Conservation (phyloP, 1,140 invertebrate genomes). For the Neocloeon triangulifer region DNA sequence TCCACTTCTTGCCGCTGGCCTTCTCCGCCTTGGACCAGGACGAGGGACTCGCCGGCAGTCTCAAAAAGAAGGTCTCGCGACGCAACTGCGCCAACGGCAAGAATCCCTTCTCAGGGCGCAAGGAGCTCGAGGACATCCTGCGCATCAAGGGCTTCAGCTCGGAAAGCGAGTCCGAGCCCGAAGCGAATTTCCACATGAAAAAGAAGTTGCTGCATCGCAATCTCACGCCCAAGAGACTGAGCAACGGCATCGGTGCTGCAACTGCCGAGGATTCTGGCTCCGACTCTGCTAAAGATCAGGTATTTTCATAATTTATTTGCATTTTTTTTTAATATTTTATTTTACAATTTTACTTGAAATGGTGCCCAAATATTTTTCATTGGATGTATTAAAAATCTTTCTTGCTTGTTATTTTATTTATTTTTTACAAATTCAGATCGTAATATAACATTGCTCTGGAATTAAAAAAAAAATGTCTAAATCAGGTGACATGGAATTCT, state of each 20-base stretch:
- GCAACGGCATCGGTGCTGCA: neutral
- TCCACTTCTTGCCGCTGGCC: neutral
- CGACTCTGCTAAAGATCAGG: constrained; percentile 2
- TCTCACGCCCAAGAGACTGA: constrained; percentile 7
- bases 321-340: too few species aligned
- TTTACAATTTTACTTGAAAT: too few species aligned
- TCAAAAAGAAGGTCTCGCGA: neutral
- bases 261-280: constrained; percentile 2
- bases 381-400: too few species aligned
- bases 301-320: too few species aligned
- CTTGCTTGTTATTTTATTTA: too few species aligned
- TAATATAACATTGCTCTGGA: too few species aligned
- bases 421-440: too few species aligned
- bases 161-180: constrained; percentile 14
- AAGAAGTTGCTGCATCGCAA: constrained; percentile 9
- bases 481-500: constrained; percentile 15
- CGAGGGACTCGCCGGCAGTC: neutral
- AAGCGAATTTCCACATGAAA: constrained; percentile 9
- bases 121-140: neutral
- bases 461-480: too few species aligned
- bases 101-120: neutral
- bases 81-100: neutral
- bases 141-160: constrained; percentile 10
- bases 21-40: neutral
- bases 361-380: too few species aligned